Percentiles rank a stretch among this genome's conserved stretches.
These are phyloP conservation scores for Lophura swinhoii DNA, from an alignment of 2,797 vertebrate genomes.

Conservation along the genomic window DNA sequence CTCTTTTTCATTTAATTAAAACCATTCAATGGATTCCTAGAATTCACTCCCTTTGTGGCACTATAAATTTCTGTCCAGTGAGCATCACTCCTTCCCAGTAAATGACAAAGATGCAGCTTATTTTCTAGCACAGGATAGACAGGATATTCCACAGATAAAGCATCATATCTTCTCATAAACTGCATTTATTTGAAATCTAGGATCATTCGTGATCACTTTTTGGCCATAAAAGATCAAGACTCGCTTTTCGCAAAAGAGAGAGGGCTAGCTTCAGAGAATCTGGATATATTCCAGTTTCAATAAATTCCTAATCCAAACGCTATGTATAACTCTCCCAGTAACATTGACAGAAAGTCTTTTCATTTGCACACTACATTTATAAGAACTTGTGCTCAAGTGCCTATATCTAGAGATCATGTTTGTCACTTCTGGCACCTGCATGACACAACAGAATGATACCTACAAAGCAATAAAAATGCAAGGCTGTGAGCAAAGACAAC, in stretches of 20 bases:
- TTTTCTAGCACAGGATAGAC: not conserved
- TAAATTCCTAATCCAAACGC: not conserved
- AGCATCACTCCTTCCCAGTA: conserved; percentile 21
- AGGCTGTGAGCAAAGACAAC: not conserved
- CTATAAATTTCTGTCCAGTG: not conserved
- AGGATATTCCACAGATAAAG: not conserved
- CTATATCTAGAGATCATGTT: not conserved
- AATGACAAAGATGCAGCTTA: not conserved
- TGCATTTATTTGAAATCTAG: not conserved
- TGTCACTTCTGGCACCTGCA: not conserved
- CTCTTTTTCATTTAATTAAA: not conserved
- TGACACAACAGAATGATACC: not conserved
- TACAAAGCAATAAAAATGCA: not conserved
- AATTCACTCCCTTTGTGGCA: not conserved
- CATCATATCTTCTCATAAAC: not conserved
- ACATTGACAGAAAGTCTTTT: not conserved
- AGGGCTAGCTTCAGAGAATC: not conserved
- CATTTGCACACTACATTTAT: not conserved
- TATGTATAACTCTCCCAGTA: not conserved
- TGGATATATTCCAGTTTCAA: not conserved
- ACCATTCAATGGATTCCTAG: not conserved
- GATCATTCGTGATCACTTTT: not conserved
- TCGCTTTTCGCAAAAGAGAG: not conserved
- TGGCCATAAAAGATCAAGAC: not conserved
- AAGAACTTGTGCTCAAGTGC: not conserved